Conservation (phyloP, 37 sponge, comb jelly and placozoan species). For the Cliona cf. orientalis region DNA sequence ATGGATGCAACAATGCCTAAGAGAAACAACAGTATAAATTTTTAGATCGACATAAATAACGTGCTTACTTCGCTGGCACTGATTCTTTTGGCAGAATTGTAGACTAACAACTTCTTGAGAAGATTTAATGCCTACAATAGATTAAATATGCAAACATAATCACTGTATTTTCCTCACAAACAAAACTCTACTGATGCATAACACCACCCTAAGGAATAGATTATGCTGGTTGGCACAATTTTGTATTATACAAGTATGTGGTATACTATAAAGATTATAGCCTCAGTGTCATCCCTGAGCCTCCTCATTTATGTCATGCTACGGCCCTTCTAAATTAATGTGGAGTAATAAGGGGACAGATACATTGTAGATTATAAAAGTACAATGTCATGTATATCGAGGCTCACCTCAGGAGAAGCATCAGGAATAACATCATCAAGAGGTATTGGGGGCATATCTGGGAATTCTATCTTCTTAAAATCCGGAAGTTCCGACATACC, state of each 20-base stretch:
- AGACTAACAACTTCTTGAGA: constrained; percentile 86
- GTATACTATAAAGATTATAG: too few species aligned
- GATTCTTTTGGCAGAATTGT: constrained; percentile 68
- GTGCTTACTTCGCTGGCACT: constrained; percentile 70
- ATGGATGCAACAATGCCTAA: constrained; percentile 90
- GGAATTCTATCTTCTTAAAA: constrained; percentile 97
- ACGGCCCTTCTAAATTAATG: too few species aligned
- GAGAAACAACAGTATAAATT: constrained; percentile 26
- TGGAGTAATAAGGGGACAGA: too few species aligned
- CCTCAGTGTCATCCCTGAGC: too few species aligned
- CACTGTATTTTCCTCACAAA: constrained; percentile 27
- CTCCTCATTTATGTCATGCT: too few species aligned
- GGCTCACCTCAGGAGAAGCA: constrained; percentile 82
- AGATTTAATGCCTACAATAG: constrained; percentile 77
- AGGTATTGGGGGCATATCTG: constrained; percentile 92
- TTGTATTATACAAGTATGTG: too few species aligned
- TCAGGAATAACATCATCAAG: constrained; percentile 93
- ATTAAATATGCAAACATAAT: not conserved
- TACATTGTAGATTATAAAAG: too few species aligned
- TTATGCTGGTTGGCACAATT: too few species aligned
- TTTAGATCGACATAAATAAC: constrained; percentile 9
- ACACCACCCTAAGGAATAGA: not conserved
- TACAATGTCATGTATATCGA: too few species aligned
- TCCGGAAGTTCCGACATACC: constrained; percentile 94
- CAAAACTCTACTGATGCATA: too few species aligned